Evolutionary conservation across 1,140 invertebrate species (phyloP).

Genomic region (Pachyrhynchus sulphureomaculatus): DNA sequence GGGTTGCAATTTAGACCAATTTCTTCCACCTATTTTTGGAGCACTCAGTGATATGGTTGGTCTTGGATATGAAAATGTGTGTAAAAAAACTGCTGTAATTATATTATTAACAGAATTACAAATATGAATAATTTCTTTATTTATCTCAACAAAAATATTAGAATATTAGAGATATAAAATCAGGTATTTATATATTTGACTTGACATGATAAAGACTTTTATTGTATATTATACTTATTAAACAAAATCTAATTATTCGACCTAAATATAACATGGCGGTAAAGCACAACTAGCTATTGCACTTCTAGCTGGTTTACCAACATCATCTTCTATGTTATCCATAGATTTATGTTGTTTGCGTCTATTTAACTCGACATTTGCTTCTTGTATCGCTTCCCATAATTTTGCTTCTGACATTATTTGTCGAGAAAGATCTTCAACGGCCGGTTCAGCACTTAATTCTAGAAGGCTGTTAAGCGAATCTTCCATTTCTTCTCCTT

Average conservation of each 20-base stretch:
- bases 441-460: conserved; percentile 64
- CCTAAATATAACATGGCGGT: conserved; percentile 48
- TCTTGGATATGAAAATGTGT: no score
- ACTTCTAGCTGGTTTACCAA: conserved; percentile 33
- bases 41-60: no score
- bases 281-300: conserved; percentile 42
- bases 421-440: conserved; percentile 72
- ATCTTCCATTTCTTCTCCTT: conserved; percentile 57
- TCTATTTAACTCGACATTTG: conserved; percentile 65
- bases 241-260: background rate
- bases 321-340: conserved; percentile 37
- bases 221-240: no score
- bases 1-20: no score
- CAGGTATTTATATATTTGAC: no score
- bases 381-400: conserved; percentile 75
- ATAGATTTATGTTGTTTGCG: conserved; percentile 54
- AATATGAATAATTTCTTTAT: no score
- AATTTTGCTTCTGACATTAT: conserved; percentile 75
- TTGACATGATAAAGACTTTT: background rate
- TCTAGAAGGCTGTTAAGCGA: conserved; percentile 63
- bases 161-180: no score
- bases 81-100: no score
- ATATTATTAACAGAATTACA: no score
- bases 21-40: no score
- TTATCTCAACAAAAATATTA: no score